Conservation (phyloP, 2,888 invertebrate genomes). For the Catocala sponsa region DNA sequence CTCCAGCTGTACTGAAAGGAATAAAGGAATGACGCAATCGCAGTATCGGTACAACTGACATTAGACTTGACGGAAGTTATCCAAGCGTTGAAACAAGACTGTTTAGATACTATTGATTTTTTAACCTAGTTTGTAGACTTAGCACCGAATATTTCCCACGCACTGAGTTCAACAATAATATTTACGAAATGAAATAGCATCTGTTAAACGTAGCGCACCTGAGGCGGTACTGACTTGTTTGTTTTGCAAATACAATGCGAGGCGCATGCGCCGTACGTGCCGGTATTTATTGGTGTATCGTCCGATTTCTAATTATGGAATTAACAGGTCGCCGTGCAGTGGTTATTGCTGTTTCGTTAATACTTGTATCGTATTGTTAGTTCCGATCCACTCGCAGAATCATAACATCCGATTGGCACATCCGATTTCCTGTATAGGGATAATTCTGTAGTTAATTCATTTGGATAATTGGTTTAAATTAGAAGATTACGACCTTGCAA, state of each 20-base stretch:
- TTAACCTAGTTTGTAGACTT: conserved; percentile 16
- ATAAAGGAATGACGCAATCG: conserved; percentile 57
- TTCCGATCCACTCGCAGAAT: conserved; percentile 32
- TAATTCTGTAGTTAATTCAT: background rate
- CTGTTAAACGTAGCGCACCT: conserved; percentile 40
- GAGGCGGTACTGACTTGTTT: conserved; percentile 50
- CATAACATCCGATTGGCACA: conserved; percentile 25
- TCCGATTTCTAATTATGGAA: conserved; percentile 64
- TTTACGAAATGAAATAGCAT: conserved; percentile 37
- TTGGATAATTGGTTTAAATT: background rate
- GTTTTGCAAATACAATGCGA: conserved; percentile 51
- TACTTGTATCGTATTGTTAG: conserved; percentile 24
- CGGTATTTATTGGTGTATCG: conserved; percentile 54
- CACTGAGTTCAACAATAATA: conserved; percentile 40
- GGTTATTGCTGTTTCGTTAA: conserved; percentile 46
- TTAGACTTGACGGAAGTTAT: conserved; percentile 34
- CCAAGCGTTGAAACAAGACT: conserved; percentile 32
- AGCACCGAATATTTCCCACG: conserved; percentile 20
- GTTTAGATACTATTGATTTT: conserved; percentile 28
- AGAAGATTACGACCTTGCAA: too few species aligned
- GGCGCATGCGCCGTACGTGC: conserved; percentile 64
- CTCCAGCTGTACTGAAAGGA: conserved; percentile 57
- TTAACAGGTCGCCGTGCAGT: conserved; percentile 44
- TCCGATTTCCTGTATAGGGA: conserved; percentile 30
- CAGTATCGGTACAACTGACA: conserved; percentile 35